A percentile compares a stretch with the other conserved stretches of the same genome.
Evolutionary conservation across 2,797 vertebrate genomes (phyloP).

Genomic region (Dicrostonyx torquatus): DNA sequence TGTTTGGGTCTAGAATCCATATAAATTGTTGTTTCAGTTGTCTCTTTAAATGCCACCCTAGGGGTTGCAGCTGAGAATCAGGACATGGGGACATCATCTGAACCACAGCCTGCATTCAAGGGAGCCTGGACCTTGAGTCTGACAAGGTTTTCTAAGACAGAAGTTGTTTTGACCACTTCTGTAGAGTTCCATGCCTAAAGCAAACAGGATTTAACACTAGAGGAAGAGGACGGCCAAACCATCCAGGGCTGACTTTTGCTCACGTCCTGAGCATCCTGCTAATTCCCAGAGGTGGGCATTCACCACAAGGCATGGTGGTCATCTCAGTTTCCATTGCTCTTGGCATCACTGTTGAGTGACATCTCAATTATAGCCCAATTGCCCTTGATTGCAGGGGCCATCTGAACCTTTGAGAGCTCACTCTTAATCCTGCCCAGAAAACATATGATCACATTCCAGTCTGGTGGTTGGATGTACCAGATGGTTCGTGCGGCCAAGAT

Average conservation of each 20-base stretch:
- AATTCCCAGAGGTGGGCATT: constrained; percentile 21
- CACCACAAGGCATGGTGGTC: constrained; percentile 52
- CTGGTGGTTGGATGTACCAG: constrained; percentile 59
- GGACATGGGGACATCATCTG: background rate
- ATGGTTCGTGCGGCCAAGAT: constrained; percentile 33
- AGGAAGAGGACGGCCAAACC: background rate
- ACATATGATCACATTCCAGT: constrained; percentile 61
- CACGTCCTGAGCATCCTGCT: constrained; percentile 27
- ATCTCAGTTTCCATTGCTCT: constrained; percentile 65
- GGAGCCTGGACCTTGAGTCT: background rate
- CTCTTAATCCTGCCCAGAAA: constrained; percentile 69
- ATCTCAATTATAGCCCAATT: constrained; percentile 62
- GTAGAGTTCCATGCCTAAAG: constrained; percentile 1
- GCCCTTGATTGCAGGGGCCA: constrained; percentile 56
- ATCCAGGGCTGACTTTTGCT: background rate
- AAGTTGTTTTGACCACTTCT: background rate
- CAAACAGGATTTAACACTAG: constrained; percentile 18
- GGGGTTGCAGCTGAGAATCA: background rate
- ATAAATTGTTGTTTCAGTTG: background rate
- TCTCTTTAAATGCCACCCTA: background rate
- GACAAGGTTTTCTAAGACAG: constrained; percentile 52
- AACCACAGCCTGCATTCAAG: background rate
- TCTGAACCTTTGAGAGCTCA: constrained; percentile 53
- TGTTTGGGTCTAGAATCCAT: background rate
- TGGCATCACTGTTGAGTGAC: constrained; percentile 52